A percentile compares a stretch with the other conserved stretches of the same genome.
These are phyloP conservation scores for Thermophis baileyi DNA, from an alignment of 2,113 vertebrate genomes.

Conservation along the genomic window DNA sequence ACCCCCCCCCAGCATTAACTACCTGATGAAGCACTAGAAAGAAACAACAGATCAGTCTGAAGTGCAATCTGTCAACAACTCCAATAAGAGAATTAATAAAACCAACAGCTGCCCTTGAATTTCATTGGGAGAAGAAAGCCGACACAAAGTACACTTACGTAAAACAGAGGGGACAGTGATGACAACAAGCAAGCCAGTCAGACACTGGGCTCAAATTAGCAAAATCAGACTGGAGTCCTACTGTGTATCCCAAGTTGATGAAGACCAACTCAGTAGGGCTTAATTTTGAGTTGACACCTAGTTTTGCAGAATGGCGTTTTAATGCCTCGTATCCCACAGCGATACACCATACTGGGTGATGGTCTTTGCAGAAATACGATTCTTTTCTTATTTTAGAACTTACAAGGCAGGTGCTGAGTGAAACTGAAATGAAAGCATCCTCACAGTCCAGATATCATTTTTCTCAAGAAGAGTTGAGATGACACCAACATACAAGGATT, in stretches of 20 bases:
- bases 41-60: neutral
- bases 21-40: neutral
- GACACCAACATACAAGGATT: neutral
- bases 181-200: neutral
- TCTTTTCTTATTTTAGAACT: neutral
- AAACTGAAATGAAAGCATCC: neutral
- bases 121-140: neutral
- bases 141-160: neutral
- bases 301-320: neutral
- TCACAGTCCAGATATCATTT: neutral
- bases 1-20: neutral
- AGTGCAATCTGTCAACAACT: constrained; percentile 30
- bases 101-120: constrained; percentile 52
- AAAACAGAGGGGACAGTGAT: neutral
- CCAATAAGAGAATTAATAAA: constrained; percentile 23
- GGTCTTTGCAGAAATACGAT: neutral
- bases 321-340: neutral
- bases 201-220: neutral
- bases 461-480: neutral
- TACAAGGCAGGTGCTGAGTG: neutral
- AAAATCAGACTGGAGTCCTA: neutral
- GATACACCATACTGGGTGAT: neutral
- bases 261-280: neutral
- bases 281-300: neutral
- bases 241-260: neutral